A percentile compares a stretch with the other conserved stretches of the same genome.
Conservation (phyloP, 1,140 invertebrate species). For the Hylyphantes graminicola region DNA sequence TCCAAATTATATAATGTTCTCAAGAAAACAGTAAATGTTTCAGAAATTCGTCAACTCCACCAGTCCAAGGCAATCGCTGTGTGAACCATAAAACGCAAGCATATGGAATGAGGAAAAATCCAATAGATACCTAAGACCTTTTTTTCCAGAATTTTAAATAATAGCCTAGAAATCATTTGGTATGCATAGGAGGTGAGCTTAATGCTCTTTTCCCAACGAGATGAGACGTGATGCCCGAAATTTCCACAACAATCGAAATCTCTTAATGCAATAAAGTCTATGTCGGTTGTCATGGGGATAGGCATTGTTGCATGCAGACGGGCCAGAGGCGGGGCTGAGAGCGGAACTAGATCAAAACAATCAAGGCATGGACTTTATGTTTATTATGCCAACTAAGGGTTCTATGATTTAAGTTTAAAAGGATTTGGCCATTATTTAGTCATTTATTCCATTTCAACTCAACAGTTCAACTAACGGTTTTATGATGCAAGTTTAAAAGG, state of each 20-base stretch:
- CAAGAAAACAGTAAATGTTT: no score
- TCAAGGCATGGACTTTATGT: background rate
- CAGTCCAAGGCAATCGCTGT: no score
- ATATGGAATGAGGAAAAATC: background rate
- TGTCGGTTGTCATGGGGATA: conserved; percentile 42
- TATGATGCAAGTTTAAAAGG: no score
- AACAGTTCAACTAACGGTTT: no score
- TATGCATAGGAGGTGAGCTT: background rate
- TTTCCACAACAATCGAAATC: conserved; percentile 29
- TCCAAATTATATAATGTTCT: no score
- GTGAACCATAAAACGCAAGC: background rate
- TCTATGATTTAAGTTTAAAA: no score
- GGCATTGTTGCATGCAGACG: conserved; percentile 22
- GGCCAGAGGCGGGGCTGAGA: conserved; percentile 6
- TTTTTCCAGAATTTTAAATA: conserved; percentile 23
- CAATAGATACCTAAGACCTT: background rate
- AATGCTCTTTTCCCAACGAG: conserved; percentile 4
- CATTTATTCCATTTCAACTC: no score
- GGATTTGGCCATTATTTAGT: no score
- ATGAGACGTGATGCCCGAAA: background rate
- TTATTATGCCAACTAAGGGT: no score
- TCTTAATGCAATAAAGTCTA: background rate
- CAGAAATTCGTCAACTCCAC: no score
- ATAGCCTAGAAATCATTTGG: background rate
- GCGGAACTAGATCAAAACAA: conserved; percentile 34